A percentile compares a stretch with the other conserved stretches of the same genome.
Evolutionary conservation across 1,140 invertebrate species (phyloP).

Genomic region (Acromyrmex charruanus): DNA sequence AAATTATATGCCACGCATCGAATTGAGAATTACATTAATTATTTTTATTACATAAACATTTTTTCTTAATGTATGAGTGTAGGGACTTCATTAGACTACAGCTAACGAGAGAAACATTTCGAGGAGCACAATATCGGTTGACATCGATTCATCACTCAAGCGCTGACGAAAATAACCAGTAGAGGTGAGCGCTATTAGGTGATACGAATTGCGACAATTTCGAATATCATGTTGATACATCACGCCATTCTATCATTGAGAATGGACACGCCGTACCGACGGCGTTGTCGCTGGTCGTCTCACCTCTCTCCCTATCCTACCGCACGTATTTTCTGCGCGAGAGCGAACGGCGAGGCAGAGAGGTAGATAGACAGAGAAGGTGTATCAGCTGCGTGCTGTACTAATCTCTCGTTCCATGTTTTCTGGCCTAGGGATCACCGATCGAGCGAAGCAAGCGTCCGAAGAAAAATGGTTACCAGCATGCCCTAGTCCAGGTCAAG

Average conservation of each 20-base stretch:
- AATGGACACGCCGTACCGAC: constrained; percentile 76
- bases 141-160: constrained; percentile 70
- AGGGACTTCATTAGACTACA: constrained; percentile 1
- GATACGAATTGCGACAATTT: constrained; percentile 84
- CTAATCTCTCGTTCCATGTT: constrained; percentile 78
- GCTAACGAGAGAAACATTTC: constrained; percentile 46
- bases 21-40: constrained; percentile 14
- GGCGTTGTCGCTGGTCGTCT: constrained; percentile 66
- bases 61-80: not conserved
- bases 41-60: not conserved
- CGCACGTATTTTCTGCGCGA: constrained; percentile 50
- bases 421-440: constrained; percentile 66
- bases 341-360: constrained; percentile 24
- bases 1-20: not conserved
- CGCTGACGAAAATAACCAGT: constrained; percentile 74
- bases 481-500: constrained; percentile 68
- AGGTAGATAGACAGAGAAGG: constrained; percentile 45
- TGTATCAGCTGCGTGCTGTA: constrained; percentile 59
- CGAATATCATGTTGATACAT: constrained; percentile 82
- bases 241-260: constrained; percentile 79
- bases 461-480: constrained; percentile 51
- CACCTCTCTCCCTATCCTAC: constrained; percentile 66
- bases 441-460: constrained; percentile 26
- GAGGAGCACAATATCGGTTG: constrained; percentile 54
- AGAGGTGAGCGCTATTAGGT: constrained; percentile 74